Base-by-base conservation (phyloP, 2,888 invertebrate species). In the Elmis aenea region DNA sequence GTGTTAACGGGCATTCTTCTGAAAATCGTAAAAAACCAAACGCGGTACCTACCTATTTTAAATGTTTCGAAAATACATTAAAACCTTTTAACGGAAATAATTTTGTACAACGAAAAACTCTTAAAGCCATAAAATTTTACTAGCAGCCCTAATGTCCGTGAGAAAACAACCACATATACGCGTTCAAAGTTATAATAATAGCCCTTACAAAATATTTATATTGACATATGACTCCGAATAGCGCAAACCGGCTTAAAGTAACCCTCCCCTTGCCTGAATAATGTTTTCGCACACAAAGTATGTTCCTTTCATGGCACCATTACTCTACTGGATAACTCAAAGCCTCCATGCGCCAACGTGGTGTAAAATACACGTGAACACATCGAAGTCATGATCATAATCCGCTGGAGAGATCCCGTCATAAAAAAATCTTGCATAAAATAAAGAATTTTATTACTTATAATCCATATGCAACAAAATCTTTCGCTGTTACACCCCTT, bases 131-230 rank as follows among this genome's bases (percentile, higher is more conserved):
- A 40, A 44, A 44, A 39, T 33, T 44, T 35, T 40, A 44, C 35
- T 40, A 8, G 33, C 39, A 34, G 36, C 57, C 59, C 59, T 62
- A 61, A 62, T 60, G 62, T 62, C 55, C 64, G 64, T 64, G 64
- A 64, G 64, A 64, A 64, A 62, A 57, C 54, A 54, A 59, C 61
- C 56, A 47, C 59, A 54, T 56, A 58, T 58, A 55, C 56, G 54
- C 49, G 48, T 54, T 55, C 50, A 48, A 55, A 51, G 51, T 50
- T 54, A 55, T 59, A 47, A 49, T 55, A 57, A 57, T 61, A 58
- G 61, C 59, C 61, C 61, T 62, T 57, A 58, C 58, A 60, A 60
- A 61, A 63, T 64, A 64, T 64, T 64, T 64, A 64, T 63, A 63
- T 61, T 64, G 63, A 64, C 64, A 63, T 55, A 63, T 64, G 61